Evolutionary conservation across 1,140 invertebrate genomes (phyloP).

Genomic region (Ridgeia piscesae): DNA sequence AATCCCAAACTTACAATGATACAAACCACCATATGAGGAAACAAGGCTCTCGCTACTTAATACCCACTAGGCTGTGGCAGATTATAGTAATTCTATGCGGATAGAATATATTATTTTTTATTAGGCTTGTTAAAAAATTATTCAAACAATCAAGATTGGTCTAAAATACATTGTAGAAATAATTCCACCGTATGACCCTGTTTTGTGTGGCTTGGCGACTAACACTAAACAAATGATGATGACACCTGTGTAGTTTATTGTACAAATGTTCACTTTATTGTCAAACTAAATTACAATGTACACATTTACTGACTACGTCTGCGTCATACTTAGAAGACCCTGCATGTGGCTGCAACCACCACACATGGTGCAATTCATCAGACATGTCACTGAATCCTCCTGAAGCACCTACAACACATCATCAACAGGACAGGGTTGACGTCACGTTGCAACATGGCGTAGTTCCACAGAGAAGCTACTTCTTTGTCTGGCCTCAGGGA

Average conservation of each 20-base stretch:
- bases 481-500: neutral
- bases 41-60: too few relatives aligned
- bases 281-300: neutral
- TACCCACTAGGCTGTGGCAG: too few relatives aligned
- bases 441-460: neutral
- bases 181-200: too few relatives aligned
- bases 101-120: too few relatives aligned
- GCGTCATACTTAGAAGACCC: neutral
- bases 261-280: neutral
- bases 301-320: neutral
- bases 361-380: neutral
- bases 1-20: too few relatives aligned
- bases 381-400: neutral
- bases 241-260: neutral
- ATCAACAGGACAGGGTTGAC: neutral
- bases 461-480: neutral
- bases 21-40: too few relatives aligned
- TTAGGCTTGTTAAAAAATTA: too few relatives aligned
- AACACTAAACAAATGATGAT: too few relatives aligned
- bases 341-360: neutral
- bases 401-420: neutral
- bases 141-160: too few relatives aligned
- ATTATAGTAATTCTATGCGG: too few relatives aligned
- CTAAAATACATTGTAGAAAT: too few relatives aligned
- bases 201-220: too few relatives aligned